Base-by-base conservation (phyloP, 2,888 invertebrate species). In the Exephanes ischioxanthus region DNA sequence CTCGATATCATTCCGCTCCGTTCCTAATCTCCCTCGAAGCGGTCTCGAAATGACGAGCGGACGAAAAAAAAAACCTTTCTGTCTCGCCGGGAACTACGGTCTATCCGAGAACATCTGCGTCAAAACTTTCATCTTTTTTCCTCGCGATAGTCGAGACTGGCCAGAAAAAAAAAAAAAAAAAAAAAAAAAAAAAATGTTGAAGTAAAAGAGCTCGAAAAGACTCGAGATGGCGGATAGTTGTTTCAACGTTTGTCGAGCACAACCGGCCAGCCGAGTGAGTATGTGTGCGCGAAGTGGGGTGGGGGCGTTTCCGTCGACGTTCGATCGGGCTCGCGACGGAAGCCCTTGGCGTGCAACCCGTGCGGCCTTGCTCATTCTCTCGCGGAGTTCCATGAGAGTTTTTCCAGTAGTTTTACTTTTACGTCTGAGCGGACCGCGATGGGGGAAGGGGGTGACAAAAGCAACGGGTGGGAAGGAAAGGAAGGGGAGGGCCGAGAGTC, bases 281-380 rank as follows among this genome's bases (percentile, higher is more conserved):
- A 51, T 37, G 71, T 33, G 58, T 16, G 45, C 1, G 45, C 16
- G 2, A 11, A 11, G 0, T 22, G 37, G 67, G 19, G 37, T 26
- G 76, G n/a, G 19, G 75, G 76, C 58, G 76, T 71, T 85, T 80
- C 76, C 79, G 83, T 84, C 84, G 80, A 73, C 77, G 87, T 88
- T 88, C 84, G 87, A 89, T 88, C 86, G 87, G 85, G 86, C 88
- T 88, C 63, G 37, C 80, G 86, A 88, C 85, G 72, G 90, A 89
- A 90, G 82, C 89, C 90, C 79, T 68, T 58, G 53, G 68, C 53
- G 73, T 88, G 88, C 86, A 79, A 66, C 16, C 19, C 53, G n/a
- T 75, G 41, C 78, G 84, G 84, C 85, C 88, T 87, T 83, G 87
- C 86, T 88, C 89, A 78, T 80, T 82, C 67, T 67, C 72, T 61